Conservation (phyloP, 2,888 invertebrate species). For the Spisula solida region DNA sequence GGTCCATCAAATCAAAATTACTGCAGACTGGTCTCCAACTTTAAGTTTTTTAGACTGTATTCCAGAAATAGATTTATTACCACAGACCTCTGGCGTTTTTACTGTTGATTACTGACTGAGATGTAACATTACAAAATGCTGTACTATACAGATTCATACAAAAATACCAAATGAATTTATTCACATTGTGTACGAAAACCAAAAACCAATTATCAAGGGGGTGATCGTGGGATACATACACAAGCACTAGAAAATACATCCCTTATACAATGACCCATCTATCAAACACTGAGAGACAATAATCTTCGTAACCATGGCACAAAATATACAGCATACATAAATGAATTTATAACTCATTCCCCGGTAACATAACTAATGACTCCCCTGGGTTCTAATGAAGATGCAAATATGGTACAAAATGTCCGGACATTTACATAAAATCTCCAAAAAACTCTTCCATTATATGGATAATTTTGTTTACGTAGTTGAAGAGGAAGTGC, state of each 20-base stretch:
- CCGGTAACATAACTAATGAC: background rate
- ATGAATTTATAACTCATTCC: slow-evolving; percentile 13
- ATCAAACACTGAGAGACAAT: slow-evolving; percentile 1
- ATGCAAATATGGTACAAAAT: slow-evolving; percentile 5
- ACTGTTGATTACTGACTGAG: too few species aligned
- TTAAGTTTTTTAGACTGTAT: too few species aligned
- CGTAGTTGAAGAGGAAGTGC: background rate
- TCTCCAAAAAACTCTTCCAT: background rate
- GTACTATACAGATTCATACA: background rate
- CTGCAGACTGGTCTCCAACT: too few species aligned
- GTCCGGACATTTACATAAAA: background rate
- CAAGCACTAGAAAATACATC: background rate
- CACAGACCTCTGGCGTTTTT: too few species aligned
- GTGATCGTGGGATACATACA: background rate
- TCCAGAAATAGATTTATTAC: too few species aligned
- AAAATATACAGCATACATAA: background rate
- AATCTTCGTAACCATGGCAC: background rate
- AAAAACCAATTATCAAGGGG: background rate
- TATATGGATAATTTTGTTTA: slow-evolving; percentile 1
- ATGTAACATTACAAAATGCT: too few species aligned
- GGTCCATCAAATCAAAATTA: too few species aligned
- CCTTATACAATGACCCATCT: background rate
- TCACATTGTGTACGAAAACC: background rate
- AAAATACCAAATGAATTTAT: background rate
- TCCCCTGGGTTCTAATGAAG: background rate